Evolutionary conservation across 2,113 vertebrate species (phyloP), one percentile per base, ranked within the genome.

Genomic region (Entosphenus tridentatus): DNA sequence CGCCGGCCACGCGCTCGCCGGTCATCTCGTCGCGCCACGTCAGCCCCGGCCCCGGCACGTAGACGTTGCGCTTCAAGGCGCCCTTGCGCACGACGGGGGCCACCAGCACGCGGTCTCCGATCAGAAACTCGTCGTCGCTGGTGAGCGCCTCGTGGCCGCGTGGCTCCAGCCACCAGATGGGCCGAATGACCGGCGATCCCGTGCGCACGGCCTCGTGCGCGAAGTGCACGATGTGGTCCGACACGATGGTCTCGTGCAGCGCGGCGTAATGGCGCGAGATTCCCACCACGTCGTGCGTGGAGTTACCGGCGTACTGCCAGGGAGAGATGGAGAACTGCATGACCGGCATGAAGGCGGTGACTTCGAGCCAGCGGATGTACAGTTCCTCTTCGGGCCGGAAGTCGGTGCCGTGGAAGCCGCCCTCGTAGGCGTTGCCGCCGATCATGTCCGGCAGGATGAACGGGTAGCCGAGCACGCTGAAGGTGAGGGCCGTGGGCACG

Each of bases 311-410:
- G 0, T 95, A 98, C 17, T 79, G 84, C 92, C 93, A 98, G 1
- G 93, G 93, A 0, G 92, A 92, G 57, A 95, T 79, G 9, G 92
- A 89, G 74, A 98, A 96, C 79, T 98, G 90, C 92, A 98, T 93
- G 67, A 92, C 85, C 1, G 92, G 93, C 89, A 98, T 91, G 80
- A 96, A 98, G 54, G 93, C 88, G 0, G 86, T 83, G 70, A 97
- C 81, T 77, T 96, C 93, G 76, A 96, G 78, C 93, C 93, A 97
- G 59, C 91, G 87, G 73, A 97, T 84, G 2, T 97, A 96, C 54
- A 97, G 86, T 75, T 97, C 93, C 5, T 84, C 85, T 74, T 95
- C 83, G 0, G 89, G 91, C 18, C 18, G 62, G 62, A 18, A 65
- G n/a, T 65, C 18, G 10, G n/a, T 65, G n/a, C n/a, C 18, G 62